Conservation (phyloP, 2,888 invertebrate genomes). For the Aromia moschata region DNA sequence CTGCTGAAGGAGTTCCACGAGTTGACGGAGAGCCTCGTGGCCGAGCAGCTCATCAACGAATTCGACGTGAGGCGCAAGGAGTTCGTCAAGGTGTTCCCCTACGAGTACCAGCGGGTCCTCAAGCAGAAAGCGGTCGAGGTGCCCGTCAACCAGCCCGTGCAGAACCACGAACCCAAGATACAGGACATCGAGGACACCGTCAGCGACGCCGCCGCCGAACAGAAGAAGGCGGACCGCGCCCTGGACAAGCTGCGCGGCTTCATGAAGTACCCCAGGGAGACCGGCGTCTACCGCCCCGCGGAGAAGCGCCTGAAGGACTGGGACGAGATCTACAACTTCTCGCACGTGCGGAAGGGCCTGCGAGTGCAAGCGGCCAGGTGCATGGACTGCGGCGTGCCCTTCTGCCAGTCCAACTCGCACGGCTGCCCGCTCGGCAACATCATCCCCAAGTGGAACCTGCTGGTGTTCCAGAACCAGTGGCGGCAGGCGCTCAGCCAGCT, state of each 20-base stretch:
- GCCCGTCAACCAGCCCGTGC: constrained; percentile 37
- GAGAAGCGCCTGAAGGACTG: constrained; percentile 90
- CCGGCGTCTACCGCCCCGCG: constrained; percentile 84
- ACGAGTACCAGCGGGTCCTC: constrained; percentile 93
- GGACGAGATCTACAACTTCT: constrained; percentile 94
- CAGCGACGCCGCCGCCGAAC: constrained; percentile 78
- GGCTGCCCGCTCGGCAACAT: constrained; percentile 99
- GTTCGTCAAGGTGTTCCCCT: constrained; percentile 96
- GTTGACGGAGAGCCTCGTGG: constrained; percentile 85
- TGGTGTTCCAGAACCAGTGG: constrained; percentile 95
- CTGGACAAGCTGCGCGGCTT: constrained; percentile 88
- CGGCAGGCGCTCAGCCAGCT: constrained; percentile 91
- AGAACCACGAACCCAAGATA: constrained; percentile 60
- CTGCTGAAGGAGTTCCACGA: constrained; percentile 85
- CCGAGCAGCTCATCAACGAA: constrained; percentile 75
- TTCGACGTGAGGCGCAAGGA: constrained; percentile 82
- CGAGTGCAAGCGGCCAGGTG: constrained; percentile 92
- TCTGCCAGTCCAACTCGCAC: constrained; percentile 90
- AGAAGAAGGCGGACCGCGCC: constrained; percentile 82
- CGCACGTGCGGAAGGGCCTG: constrained; percentile 87
- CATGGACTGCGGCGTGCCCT: constrained; percentile 99
- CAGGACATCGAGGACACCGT: constrained; percentile 90
- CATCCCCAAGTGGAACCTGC: constrained; percentile 99
- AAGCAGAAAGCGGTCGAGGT: constrained; percentile 68
- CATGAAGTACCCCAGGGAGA: constrained; percentile 94